Evolutionary conservation across 1,140 invertebrate species (phyloP).

Genomic region (Cecropterus lyciades): DNA sequence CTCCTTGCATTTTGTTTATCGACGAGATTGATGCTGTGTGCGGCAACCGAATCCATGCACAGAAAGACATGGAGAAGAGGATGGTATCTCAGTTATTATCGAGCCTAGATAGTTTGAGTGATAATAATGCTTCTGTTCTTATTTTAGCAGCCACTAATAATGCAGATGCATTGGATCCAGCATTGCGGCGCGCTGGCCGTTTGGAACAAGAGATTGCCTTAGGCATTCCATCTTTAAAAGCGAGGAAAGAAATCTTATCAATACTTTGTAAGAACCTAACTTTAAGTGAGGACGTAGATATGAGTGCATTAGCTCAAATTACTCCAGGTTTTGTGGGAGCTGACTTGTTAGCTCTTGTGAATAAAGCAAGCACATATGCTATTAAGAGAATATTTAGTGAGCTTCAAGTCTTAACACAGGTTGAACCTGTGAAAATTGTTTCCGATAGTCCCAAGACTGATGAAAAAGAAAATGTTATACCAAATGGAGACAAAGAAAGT

Average conservation of each 20-base stretch:
- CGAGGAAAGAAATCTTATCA: slow-evolving; percentile 90
- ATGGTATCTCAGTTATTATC: slow-evolving; percentile 96
- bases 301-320: slow-evolving; percentile 89
- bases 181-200: slow-evolving; percentile 94
- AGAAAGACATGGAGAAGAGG: slow-evolving; percentile 97
- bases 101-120: slow-evolving; percentile 93
- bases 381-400: slow-evolving; percentile 86
- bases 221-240: slow-evolving; percentile 95
- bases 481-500: slow-evolving; percentile 67
- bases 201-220: slow-evolving; percentile 97
- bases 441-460: slow-evolving; percentile 39
- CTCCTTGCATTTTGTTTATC: slow-evolving; percentile 96
- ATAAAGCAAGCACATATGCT: slow-evolving; percentile 94
- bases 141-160: slow-evolving; percentile 98
- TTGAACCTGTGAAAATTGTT: slow-evolving; percentile 40
- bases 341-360: slow-evolving; percentile 94
- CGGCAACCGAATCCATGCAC: slow-evolving; percentile 93
- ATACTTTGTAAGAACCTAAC: slow-evolving; percentile 89
- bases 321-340: slow-evolving; percentile 99
- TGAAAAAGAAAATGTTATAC: slow-evolving; percentile 48
- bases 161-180: slow-evolving; percentile 96
- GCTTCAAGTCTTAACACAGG: slow-evolving; percentile 52
- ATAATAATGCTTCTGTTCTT: slow-evolving; percentile 89
- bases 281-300: slow-evolving; percentile 89
- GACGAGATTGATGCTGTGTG: slow-evolving; percentile 97